phyloP scores from a whole-genome alignment of 2,797 vertebrate species.

The Gymnothorax javanicus region DNA sequence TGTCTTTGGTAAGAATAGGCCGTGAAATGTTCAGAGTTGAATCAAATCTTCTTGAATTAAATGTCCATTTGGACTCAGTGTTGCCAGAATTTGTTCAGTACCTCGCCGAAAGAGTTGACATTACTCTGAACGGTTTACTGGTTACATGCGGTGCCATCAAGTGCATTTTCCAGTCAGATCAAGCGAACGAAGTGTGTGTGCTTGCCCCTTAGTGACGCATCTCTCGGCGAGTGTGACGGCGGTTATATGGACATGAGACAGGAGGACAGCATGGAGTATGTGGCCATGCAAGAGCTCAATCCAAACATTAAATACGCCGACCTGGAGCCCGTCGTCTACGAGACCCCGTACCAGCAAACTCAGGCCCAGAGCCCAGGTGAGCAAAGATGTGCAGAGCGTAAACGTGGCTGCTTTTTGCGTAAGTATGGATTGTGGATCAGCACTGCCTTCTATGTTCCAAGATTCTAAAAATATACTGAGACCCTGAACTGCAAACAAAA shows the following conservation, averaged over 20 bases:
- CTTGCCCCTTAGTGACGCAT: conserved; percentile 75
- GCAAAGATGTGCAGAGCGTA: not conserved
- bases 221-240: conserved; percentile 87
- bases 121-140: not conserved
- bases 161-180: not conserved
- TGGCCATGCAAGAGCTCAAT: conserved; percentile 92
- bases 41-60: too few relatives aligned
- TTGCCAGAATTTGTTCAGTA: too few relatives aligned
- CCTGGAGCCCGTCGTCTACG: conserved; percentile 88
- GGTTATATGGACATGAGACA: conserved; percentile 99
- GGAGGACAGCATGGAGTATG: conserved; percentile 88
- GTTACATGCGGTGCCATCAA: not conserved
- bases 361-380: conserved; percentile 81
- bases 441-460: not conserved
- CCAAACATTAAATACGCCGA: conserved; percentile 90
- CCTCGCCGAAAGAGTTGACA: too few relatives aligned
- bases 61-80: too few relatives aligned
- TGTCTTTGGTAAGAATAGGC: too few relatives aligned
- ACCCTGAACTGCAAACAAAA: too few relatives aligned
- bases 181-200: not conserved
- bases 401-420: not conserved
- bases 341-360: conserved; percentile 86
- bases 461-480: too few relatives aligned
- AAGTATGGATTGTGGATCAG: too few relatives aligned
- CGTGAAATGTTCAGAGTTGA: too few relatives aligned